Evolutionary conservation across 2,113 vertebrate species (phyloP).

Genomic region (Prochilodus magdalenae): DNA sequence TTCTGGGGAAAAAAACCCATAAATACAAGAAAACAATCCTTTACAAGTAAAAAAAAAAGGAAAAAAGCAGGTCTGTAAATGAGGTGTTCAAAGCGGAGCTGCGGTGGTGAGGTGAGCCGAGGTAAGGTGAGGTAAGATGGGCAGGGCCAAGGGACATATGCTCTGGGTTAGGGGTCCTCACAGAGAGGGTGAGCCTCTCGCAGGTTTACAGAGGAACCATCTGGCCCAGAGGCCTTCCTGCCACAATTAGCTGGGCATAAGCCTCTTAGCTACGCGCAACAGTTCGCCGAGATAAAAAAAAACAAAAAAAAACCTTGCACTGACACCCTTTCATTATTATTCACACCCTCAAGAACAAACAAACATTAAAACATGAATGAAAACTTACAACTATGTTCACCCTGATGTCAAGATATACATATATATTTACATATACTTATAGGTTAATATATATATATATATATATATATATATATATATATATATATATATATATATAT

Average conservation of each 20-base stretch:
- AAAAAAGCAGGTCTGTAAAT: slow-evolving; percentile 22
- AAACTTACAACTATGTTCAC: slow-evolving; percentile 72
- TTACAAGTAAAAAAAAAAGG: slow-evolving; percentile 14
- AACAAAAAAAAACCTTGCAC: slow-evolving; percentile 70
- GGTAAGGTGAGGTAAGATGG: slow-evolving; percentile 42
- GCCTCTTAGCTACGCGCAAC: slow-evolving; percentile 67
- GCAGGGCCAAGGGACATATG: slow-evolving; percentile 31
- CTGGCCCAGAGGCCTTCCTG: slow-evolving; percentile 68
- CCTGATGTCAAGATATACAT: slow-evolving; percentile 80
- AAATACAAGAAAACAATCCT: slow-evolving; percentile 9
- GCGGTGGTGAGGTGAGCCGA: slow-evolving; percentile 18
- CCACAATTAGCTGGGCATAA: slow-evolving; percentile 60
- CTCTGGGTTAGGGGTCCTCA: slow-evolving; percentile 54
- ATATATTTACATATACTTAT: slow-evolving; percentile 76
- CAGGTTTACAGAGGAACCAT: slow-evolving; percentile 67
- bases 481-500: slow-evolving; percentile 75
- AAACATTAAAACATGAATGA: slow-evolving; percentile 65
- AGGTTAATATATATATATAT: slow-evolving; percentile 63
- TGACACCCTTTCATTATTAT: slow-evolving; percentile 65
- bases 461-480: slow-evolving; percentile 77
- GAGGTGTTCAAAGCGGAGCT: slow-evolving; percentile 36
- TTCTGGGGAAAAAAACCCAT: not conserved
- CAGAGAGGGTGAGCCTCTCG: slow-evolving; percentile 25
- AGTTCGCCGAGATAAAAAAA: slow-evolving; percentile 71
- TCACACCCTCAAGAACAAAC: slow-evolving; percentile 57